phyloP scores from a whole-genome alignment of 64 coral and sea anemone genomes.

The Stichodactyla mertensii region DNA sequence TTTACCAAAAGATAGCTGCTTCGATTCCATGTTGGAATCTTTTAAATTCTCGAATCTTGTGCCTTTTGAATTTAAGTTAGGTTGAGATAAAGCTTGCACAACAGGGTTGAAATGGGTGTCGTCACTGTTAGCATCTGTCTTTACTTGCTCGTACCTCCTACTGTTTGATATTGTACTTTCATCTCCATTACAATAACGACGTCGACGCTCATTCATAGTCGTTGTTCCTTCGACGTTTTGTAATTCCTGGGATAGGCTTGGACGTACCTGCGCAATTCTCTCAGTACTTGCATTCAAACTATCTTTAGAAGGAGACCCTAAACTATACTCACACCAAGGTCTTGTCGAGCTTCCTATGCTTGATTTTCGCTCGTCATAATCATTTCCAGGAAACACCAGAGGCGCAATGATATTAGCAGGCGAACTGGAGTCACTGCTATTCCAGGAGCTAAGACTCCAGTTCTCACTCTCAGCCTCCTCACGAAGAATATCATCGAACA shows the following conservation, averaged over 20 bases:
- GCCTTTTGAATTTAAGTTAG: neutral
- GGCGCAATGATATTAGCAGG: conserved; percentile 58
- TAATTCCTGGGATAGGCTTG: neutral
- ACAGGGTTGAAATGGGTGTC: neutral
- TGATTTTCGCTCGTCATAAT: neutral
- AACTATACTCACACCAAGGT: conserved; percentile 53
- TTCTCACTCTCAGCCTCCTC: conserved; percentile 85
- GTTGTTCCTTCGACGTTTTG: neutral
- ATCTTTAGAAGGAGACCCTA: conserved; percentile 39
- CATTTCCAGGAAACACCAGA: conserved; percentile 29
- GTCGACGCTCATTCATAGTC: neutral
- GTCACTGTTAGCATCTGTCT: neutral
- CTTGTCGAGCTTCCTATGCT: neutral
- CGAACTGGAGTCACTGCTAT: conserved; percentile 69
- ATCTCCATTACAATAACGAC: neutral
- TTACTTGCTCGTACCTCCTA: neutral
- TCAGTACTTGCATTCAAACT: conserved; percentile 33
- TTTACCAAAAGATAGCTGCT: neutral
- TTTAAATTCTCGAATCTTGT: neutral
- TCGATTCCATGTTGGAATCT: neutral
- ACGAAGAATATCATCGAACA: conserved; percentile 82
- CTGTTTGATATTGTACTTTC: neutral
- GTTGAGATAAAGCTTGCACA: neutral
- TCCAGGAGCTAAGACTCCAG: conserved; percentile 93
- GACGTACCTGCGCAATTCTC: neutral